Evolutionary conservation across 2,113 vertebrate species (phyloP).

Genomic region (Empidonax traillii): DNA sequence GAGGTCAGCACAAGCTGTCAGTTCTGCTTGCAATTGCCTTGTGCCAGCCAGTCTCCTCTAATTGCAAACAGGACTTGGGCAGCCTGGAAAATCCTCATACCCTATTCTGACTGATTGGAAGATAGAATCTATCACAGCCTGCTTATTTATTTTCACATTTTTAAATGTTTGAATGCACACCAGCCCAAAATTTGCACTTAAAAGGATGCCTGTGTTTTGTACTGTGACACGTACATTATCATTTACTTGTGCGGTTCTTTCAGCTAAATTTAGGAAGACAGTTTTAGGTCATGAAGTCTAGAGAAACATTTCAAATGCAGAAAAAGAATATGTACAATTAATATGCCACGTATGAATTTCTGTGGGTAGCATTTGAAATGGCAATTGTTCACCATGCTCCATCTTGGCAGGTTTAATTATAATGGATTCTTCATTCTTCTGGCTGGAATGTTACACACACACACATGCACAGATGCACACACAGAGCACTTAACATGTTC

Average conservation of each 20-base stretch:
- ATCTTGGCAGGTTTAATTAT: neutral
- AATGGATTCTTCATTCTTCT: neutral
- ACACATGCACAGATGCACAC: fast-evolving
- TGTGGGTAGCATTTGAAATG: neutral
- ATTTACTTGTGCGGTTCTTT: conserved; percentile 33
- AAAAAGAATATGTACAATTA: neutral
- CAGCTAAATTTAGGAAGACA: conserved; percentile 61
- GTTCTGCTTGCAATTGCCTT: neutral
- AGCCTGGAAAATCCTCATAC: neutral
- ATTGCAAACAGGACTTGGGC: neutral
- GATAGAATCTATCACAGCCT: neutral
- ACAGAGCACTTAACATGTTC: neutral
- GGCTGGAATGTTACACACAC: neutral
- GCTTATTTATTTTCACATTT: neutral
- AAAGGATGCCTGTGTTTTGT: conserved; percentile 30
- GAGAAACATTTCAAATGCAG: conserved; percentile 9
- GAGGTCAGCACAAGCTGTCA: conserved; percentile 18
- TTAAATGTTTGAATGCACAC: neutral
- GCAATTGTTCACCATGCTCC: neutral
- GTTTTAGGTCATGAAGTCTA: conserved; percentile 50
- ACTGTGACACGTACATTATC: neutral
- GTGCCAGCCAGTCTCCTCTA: neutral
- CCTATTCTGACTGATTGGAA: neutral
- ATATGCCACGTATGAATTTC: neutral
- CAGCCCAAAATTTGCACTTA: conserved; percentile 46